Evolutionary conservation across 2,888 invertebrate species (phyloP), one percentile per base, ranked within the genome.

Genomic region (Melitaea athalia): DNA sequence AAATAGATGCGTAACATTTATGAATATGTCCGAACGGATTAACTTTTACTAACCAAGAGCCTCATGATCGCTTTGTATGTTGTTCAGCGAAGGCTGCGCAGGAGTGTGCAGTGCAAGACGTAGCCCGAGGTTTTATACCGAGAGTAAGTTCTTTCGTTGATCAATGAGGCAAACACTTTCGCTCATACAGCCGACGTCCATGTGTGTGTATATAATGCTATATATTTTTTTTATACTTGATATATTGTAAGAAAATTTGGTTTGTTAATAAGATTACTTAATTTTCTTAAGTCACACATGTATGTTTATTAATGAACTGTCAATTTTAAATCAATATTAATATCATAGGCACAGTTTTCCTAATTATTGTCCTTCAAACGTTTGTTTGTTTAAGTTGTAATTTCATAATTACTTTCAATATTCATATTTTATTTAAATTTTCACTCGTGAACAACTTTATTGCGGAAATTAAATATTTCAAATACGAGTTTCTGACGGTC

Each of bases 41-140:
- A 33, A 55, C 31, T n/a, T 55, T 17, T 87, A 91, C 92, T 88
- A 84, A 92, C 92, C 92, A 91, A 82, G 84, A 92, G 83, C 84
- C 87, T 91, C 92, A 92, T 92, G 73, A 82, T 92, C 92, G 92
- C 92, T 86, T 91, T 81, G 85, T 88, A 87, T 80, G 85, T 79
- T 80, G 81, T 84, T 83, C 86, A 91, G 92, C 92, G 92, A 92
- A 87, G 86, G 86, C 82, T 82, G 82, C 84, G 82, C 83, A 84
- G 88, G 88, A 92, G 90, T 92, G 92, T 89, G 84, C 70, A 75
- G 74, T 75, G 72, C 67, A 71, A 68, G 72, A 72, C 77, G 73
- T 76, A 74, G 78, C 74, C 73, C 77, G 76, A 75, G 80, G 85
- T 89, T 92, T 83, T 92, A 92, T 92, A 92, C 89, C 81, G 77